Evolutionary conservation across 2,797 vertebrate genomes (phyloP).

Genomic region (Rhinatrema bivittatum): DNA sequence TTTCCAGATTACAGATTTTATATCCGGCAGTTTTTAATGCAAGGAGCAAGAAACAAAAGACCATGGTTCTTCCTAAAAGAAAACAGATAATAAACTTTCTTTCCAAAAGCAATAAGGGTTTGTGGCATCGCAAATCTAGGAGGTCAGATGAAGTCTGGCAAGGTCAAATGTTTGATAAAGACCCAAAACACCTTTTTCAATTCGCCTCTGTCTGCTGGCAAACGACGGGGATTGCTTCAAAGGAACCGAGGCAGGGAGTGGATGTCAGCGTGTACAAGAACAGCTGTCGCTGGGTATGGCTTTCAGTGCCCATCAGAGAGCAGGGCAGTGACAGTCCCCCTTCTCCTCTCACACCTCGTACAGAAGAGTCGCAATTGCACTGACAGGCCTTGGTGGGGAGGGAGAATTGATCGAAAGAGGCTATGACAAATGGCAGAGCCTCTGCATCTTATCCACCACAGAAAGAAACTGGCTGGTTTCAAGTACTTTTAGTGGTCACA

Average conservation of each 20-base stretch:
- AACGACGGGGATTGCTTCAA: not conserved
- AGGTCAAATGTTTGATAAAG: constrained; percentile 2
- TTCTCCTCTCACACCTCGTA: not conserved
- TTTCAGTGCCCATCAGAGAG: constrained; percentile 12
- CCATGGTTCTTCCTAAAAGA: not conserved
- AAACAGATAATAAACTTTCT: not conserved
- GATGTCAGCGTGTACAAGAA: not conserved
- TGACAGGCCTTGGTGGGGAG: not conserved
- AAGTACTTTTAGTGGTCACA: not conserved
- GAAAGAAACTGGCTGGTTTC: not conserved
- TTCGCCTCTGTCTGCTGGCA: not conserved
- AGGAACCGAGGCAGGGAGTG: not conserved
- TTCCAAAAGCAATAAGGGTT: not conserved
- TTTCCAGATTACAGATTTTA: constrained; percentile 15
- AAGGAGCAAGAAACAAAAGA: constrained; percentile 7
- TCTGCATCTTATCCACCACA: not conserved
- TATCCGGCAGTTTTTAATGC: constrained; percentile 12
- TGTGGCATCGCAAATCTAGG: constrained; percentile 15
- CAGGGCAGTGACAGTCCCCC: not conserved
- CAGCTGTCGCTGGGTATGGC: not conserved
- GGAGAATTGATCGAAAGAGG: not conserved
- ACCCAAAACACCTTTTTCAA: not conserved
- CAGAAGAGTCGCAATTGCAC: not conserved
- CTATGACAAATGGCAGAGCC: not conserved
- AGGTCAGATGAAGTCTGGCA: constrained; percentile 14